Conservation (phyloP, 2,888 invertebrate species). For the Agrochola macilenta region DNA sequence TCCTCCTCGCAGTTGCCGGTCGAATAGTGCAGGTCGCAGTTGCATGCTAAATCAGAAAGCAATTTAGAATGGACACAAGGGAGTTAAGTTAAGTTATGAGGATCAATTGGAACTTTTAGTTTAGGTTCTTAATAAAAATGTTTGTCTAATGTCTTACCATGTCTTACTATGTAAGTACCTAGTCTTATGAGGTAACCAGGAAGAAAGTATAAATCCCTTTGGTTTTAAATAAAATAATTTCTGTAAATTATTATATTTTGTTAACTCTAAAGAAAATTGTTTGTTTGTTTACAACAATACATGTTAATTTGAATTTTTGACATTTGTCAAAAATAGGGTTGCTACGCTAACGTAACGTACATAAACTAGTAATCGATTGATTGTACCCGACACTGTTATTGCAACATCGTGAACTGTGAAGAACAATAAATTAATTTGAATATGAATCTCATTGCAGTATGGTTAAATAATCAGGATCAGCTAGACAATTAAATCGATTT, state of each 20-base stretch:
- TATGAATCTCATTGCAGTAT: background rate
- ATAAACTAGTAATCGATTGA: background rate
- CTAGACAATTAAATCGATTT: background rate
- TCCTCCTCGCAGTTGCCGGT: slow-evolving; percentile 98
- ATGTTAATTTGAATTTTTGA: background rate
- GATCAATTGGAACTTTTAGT: background rate
- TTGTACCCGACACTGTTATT: background rate
- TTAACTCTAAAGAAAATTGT: background rate
- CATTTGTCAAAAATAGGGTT: slow-evolving; percentile 6
- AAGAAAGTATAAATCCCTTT: background rate
- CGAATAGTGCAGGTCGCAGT: slow-evolving; percentile 95
- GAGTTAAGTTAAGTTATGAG: background rate
- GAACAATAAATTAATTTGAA: background rate
- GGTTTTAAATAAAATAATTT: background rate
- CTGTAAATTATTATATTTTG: background rate
- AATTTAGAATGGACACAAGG: background rate
- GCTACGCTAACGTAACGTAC: background rate
- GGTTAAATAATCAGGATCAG: background rate
- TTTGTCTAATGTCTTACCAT: background rate
- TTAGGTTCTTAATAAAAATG: background rate
- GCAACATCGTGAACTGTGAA: background rate
- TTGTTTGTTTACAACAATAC: background rate
- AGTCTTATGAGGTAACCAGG: background rate
- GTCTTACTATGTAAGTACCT: background rate
- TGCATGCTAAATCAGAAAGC: slow-evolving; percentile 92